Conservation (phyloP, 2,113 vertebrate species). For the Hypomesus transpacificus region DNA sequence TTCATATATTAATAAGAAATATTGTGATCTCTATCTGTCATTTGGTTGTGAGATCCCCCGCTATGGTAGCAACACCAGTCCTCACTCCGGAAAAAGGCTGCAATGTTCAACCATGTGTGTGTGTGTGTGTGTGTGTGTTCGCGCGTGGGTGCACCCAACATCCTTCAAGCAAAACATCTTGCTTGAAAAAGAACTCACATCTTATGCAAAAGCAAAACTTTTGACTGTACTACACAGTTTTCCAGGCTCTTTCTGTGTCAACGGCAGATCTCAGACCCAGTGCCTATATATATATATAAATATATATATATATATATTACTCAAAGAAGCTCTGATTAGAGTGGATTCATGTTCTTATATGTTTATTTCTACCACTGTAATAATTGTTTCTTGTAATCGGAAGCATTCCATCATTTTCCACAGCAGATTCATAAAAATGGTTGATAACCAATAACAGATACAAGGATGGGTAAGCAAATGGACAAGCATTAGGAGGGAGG, state of each 20-base stretch:
- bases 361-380: background rate
- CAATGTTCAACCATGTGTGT: constrained; percentile 45
- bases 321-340: too few species aligned
- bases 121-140: background rate
- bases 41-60: constrained; percentile 46
- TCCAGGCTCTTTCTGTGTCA: background rate
- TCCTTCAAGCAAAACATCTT: constrained; percentile 5
- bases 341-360: background rate
- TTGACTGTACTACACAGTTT: background rate
- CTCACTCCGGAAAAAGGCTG: constrained; percentile 45
- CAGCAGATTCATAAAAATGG: too few species aligned
- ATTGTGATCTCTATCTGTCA: constrained; percentile 47
- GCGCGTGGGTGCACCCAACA: constrained; percentile 28
- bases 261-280: too few species aligned
- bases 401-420: too few species aligned
- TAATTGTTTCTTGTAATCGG: background rate
- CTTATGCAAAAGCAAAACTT: background rate
- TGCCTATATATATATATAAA: too few species aligned
- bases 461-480: background rate
- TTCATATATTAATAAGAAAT: constrained; percentile 30
- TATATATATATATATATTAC: too few species aligned
- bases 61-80: constrained; percentile 36
- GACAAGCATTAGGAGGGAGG: background rate
- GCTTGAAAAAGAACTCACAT: background rate
- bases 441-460: too few species aligned